Evolutionary conservation across 2,888 invertebrate genomes (phyloP).

Genomic region (Phragmatobia fuliginosa): DNA sequence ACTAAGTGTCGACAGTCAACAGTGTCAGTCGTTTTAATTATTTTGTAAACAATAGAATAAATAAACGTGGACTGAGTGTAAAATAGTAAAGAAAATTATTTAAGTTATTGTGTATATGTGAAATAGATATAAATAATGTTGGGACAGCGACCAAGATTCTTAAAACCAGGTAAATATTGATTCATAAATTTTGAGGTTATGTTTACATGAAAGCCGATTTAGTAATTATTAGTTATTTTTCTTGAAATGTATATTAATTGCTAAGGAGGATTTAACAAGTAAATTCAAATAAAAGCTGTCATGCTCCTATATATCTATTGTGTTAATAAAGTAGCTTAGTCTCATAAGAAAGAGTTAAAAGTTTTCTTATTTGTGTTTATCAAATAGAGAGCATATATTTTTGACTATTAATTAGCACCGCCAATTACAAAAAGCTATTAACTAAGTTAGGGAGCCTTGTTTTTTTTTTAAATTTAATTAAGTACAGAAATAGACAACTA

Average conservation of each 20-base stretch:
- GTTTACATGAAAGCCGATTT: slow-evolving; percentile 10
- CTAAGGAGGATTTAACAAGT: no score
- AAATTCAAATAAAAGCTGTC: no score
- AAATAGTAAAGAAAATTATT: not conserved
- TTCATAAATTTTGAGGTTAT: slow-evolving; percentile 18
- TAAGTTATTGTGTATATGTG: not conserved
- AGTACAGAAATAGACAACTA: not conserved
- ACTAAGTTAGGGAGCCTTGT: not conserved
- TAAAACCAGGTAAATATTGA: slow-evolving; percentile 71
- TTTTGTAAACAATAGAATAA: slow-evolving; percentile 11
- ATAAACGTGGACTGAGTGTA: not conserved
- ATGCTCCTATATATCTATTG: no score
- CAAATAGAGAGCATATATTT: not conserved
- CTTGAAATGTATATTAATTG: not conserved
- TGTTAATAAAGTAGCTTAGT: no score
- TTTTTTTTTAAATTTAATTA: not conserved
- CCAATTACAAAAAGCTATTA: no score
- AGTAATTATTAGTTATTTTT: not conserved
- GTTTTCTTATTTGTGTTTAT: not conserved
- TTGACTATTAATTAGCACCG: not conserved
- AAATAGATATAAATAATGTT: slow-evolving; percentile 52
- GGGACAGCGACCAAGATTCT: slow-evolving; percentile 67
- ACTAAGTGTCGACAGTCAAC: not conserved
- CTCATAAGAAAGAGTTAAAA: not conserved
- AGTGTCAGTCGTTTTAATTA: not conserved